Percentiles rank a stretch among this genome's conserved stretches.
Conservation (phyloP, 1,140 invertebrate genomes). For the Bathynomus jamesi region DNA sequence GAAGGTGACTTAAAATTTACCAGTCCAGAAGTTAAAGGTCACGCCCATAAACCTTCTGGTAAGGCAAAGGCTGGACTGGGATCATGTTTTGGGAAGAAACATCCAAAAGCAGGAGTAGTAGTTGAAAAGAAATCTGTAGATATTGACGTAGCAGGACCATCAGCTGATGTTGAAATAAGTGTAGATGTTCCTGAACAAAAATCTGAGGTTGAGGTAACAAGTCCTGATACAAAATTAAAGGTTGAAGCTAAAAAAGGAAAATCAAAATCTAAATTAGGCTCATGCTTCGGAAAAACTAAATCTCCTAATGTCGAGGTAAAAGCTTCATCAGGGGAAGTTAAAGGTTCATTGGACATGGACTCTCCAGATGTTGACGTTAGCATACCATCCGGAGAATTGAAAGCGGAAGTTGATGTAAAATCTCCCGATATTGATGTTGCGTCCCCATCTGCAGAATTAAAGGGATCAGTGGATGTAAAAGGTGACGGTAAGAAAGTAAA, state of each 20-base stretch:
- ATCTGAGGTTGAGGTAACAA: background rate
- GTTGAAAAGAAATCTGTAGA: constrained; percentile 4
- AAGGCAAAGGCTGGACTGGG: constrained; percentile 26
- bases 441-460: no score
- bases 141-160: constrained; percentile 8
- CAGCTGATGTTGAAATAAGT: background rate
- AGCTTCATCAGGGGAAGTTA: constrained; percentile 8
- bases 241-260: background rate
- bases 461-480: background rate
- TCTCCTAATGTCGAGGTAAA: background rate
- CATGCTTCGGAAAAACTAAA: constrained; percentile 24
- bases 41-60: background rate
- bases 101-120: constrained; percentile 9
- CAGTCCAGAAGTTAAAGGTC: constrained; percentile 9
- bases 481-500: background rate
- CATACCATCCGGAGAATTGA: constrained; percentile 1
- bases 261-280: constrained; percentile 12
- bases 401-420: constrained; percentile 6
- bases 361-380: background rate
- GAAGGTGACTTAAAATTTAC: no score
- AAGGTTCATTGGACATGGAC: background rate
- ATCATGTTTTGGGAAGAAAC: constrained; percentile 15
- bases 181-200: background rate
- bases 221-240: constrained; percentile 13
- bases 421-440: background rate